Evolutionary conservation across 2,888 invertebrate genomes (phyloP), one percentile per base, ranked within the genome.

Genomic region (Aspidapion aeneum): DNA sequence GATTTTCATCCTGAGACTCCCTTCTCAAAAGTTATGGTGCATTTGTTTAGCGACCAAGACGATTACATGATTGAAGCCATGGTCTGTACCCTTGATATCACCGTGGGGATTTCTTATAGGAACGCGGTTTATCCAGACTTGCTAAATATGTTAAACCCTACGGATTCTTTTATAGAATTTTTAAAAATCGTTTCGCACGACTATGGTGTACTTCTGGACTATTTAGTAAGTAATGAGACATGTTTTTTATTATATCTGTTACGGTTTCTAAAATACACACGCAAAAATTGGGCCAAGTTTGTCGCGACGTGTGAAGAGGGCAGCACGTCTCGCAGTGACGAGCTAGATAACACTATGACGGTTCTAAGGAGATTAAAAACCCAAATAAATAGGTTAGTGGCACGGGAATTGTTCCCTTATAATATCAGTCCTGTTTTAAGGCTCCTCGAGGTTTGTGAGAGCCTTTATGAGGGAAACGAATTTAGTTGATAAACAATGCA

Each of bases 41-140:
- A 92, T 77, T 81, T 95, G 63, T 94, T 95, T 74, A 90, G 91
- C 72, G 94, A 95, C 79, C 94, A 95, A 78, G 94, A 95, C 75
- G 95, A 95, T 79, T 93, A 92, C 74, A 81, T 95, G 71, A 91
- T 95, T 63, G 95, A 95, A 82, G 90, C 93, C 1, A 94, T 95
- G 94, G 91, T 95, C 5, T 94, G 94, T 77, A 92, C 93, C 49
- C 80, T 95, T 57, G 94, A 95, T 78, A 93, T 94, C 55, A 93
- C 91, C 0, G 89, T 91, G 20, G 94, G 93, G 51, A 88, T 94
- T 62, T 91, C 91, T 21, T 91, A 91, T 75, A 86, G 92, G 58
- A 91, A 91, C 74, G 89, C 90, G 0, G 87, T 91, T 63, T 90
- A 90, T 72, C 90, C 91, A 1, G 91, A 92, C 78, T 82, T 93